Evolutionary conservation across 2,797 vertebrate species (phyloP), one percentile per base, ranked within the genome.

Genomic region (Pangasius djambal): DNA sequence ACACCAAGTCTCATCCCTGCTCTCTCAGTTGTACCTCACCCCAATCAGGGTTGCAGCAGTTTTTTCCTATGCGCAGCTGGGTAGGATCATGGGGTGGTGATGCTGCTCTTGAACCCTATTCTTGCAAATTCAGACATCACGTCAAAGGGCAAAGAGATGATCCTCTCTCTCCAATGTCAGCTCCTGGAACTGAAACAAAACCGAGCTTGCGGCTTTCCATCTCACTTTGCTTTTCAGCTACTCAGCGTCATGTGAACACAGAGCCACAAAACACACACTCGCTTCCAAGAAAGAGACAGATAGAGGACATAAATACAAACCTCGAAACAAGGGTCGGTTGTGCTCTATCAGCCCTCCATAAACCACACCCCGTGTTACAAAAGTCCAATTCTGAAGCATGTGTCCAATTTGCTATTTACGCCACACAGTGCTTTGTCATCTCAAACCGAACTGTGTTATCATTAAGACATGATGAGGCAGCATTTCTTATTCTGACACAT

Each of bases 101-200:
- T 34, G 4, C 18, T 22, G 13, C 44, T 52, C 63, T 59, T 6
- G 18, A 22, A 34, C n/a, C 9, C 25, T 67, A 50, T 84, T 67
- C 28, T 31, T 84, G 28, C 1, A 9, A 84, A 31, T 84, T 67
- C 25, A 50, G 22, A 84, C 25, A 50, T 50, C 6, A 6, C 28
- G 4, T 50, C 28, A 84, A 84, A 83, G 3, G 22, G 37, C 59
- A 44, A 83, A 84, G n/a, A 84, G 16, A 50, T 6, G 3, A 50
- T 52, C 10, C 10, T 34, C 16, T 85, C 70, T 85, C 31, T 37
- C 65, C 31, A 70, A 65, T 25, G 48, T 85, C 83, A 85, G 83
- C 83, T 85, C 48, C 48, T 70, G 83, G 83, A 70, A 34, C 72
- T 3, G 0, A 63, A 86, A 77, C 57, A 20, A 86, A 86, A 86